A percentile compares a stretch with the other conserved stretches of the same genome.
Evolutionary conservation across 2,113 vertebrate genomes (phyloP).

Genomic region (Lanius ludovicianus): DNA sequence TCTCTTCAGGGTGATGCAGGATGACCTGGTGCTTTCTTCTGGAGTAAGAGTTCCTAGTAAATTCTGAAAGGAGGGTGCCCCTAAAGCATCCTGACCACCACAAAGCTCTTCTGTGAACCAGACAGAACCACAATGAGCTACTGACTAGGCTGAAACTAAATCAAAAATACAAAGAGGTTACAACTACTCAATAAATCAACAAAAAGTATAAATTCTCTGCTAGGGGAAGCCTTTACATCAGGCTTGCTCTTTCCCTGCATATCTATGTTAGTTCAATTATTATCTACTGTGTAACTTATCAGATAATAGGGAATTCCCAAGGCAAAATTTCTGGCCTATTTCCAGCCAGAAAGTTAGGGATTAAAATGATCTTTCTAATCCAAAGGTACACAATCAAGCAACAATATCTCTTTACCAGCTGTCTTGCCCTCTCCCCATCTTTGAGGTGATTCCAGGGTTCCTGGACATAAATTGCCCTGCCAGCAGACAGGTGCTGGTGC

Average conservation of each 20-base stretch:
- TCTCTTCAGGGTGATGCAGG: neutral
- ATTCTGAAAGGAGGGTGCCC: neutral
- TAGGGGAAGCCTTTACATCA: neutral
- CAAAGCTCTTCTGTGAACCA: neutral
- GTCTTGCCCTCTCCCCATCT: neutral
- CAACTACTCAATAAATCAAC: neutral
- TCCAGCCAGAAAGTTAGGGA: neutral
- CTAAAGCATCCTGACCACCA: neutral
- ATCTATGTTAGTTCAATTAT: neutral
- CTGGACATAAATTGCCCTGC: neutral
- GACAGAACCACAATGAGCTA: neutral
- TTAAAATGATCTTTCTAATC: constrained; percentile 24
- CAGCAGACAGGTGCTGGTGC: neutral
- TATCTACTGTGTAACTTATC: neutral
- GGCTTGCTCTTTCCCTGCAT: neutral
- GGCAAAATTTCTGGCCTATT: neutral
- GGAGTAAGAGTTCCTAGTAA: neutral
- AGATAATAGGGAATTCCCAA: neutral
- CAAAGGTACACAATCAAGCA: neutral
- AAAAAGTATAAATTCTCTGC: neutral
- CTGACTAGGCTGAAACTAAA: neutral
- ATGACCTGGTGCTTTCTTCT: neutral
- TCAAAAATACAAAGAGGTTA: neutral
- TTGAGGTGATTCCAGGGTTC: neutral
- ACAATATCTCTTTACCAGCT: neutral